Base-by-base conservation (phyloP, 2,888 invertebrate species). In the Fragum whitleyi region DNA sequence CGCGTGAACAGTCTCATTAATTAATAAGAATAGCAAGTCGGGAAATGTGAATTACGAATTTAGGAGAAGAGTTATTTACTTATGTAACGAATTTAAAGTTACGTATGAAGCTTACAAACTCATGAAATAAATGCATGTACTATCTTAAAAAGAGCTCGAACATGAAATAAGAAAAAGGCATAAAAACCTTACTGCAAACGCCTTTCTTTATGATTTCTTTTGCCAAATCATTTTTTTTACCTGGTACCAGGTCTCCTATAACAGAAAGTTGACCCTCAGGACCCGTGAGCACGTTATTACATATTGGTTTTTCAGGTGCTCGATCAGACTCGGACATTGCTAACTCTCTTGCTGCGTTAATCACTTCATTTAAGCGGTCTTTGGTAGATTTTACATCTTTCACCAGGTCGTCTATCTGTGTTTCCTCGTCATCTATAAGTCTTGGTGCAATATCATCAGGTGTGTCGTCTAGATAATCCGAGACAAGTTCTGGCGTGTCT, bases 261-360 rank as follows among this genome's bases (percentile, higher is more conserved):
- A 77, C 42, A 28, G 79, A 74, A 5, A 85, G 23, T 32, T 32
- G n/a, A 11, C 74, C 81, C n/a, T 26, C 57, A 2, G 36, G 9
- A n/a, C 28, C 55, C 9, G 85, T 85, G 1, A 77, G 65, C n/a
- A 85, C 79, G 19, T 77, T 79, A 29, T 81, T 77, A 53, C 85
- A 85, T 2, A 81, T 21, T 23, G 79, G 79, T 23, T 39, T 28
- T 21, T 29, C 26, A 28, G 85, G 79, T 26, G 51, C 5, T 0
- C 28, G 21, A 16, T 47, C 57, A 26, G 32, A 28, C 55, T 26
- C 68, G 19, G 29, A 6, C 36, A 51, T 51, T 7, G 36, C 32
- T 16, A 71, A 39, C n/a, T 77, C 81, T 47, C 62, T 53, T 16
- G 62, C n/a, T 57, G 53, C 67, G n/a, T 23, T 23, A 28, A 79